Evolutionary conservation across 2,888 invertebrate genomes (phyloP).

Genomic region (Hydrotaea cyrtoneurina): DNA sequence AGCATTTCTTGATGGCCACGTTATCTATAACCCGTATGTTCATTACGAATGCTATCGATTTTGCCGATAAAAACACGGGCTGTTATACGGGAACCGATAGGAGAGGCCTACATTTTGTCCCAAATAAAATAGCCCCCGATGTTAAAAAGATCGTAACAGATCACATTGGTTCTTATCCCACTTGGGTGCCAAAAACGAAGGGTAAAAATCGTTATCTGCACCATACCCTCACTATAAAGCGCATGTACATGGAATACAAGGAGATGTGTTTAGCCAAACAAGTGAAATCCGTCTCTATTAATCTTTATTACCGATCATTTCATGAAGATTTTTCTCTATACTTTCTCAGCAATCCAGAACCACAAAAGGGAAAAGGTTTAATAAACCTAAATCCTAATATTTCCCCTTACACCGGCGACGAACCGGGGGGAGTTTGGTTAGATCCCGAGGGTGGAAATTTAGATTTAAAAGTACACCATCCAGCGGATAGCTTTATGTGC

Average conservation of each 20-base stretch:
- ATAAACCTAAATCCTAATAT: conserved; percentile 62
- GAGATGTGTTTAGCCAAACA: conserved; percentile 54
- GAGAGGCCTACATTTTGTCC: conserved; percentile 44
- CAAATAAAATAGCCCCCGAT: conserved; percentile 63
- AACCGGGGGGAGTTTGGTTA: conserved; percentile 68
- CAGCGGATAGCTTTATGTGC: conserved; percentile 1
- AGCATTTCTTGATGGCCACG: conserved; percentile 66
- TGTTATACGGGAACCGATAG: conserved; percentile 64
- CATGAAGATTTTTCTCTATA: conserved; percentile 66
- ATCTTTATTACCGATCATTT: conserved; percentile 64
- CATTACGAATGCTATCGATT: conserved; percentile 62
- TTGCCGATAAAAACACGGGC: conserved; percentile 67
- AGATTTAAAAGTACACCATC: conserved; percentile 23
- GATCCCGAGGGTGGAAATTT: conserved; percentile 28
- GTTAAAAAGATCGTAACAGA: conserved; percentile 52
- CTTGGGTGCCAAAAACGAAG: conserved; percentile 68
- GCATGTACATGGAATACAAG: conserved; percentile 67
- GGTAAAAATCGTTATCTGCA: conserved; percentile 66
- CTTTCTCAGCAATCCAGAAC: conserved; percentile 57
- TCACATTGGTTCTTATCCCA: conserved; percentile 67
- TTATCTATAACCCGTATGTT: conserved; percentile 60
- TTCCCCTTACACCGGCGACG: conserved; percentile 68
- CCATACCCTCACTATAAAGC: conserved; percentile 63
- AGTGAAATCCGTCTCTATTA: conserved; percentile 48
- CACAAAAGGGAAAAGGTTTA: conserved; percentile 41